Conservation (phyloP, 1,140 invertebrate species). For the Linepithema humile region DNA sequence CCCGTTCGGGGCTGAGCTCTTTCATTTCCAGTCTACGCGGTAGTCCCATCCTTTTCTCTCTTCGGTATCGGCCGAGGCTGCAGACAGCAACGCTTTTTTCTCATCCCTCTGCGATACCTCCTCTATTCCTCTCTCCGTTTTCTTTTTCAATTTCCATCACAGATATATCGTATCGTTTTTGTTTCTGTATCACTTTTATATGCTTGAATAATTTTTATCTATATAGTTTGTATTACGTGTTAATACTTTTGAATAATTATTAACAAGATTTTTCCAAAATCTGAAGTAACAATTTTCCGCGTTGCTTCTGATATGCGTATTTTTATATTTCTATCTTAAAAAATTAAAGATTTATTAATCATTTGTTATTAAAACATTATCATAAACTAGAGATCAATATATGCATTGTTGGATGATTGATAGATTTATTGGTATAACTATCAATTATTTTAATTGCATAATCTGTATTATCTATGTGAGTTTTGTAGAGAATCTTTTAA, state of each 20-base stretch:
- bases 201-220: constrained; percentile 37
- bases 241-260: constrained; percentile 13
- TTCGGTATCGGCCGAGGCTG: constrained; percentile 70
- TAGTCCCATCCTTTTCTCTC: constrained; percentile 74
- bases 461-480: not conserved
- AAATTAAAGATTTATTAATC: too few species aligned
- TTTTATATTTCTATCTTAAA: too few species aligned
- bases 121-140: constrained; percentile 56
- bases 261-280: not conserved
- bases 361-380: too few species aligned
- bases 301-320: too few species aligned
- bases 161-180: constrained; percentile 64
- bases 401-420: too few species aligned
- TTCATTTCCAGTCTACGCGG: constrained; percentile 83
- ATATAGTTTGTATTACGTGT: constrained; percentile 22
- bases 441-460: not conserved
- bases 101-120: constrained; percentile 69
- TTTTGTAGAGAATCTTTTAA: not conserved
- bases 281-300: too few species aligned
- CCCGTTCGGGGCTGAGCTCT: constrained; percentile 81
- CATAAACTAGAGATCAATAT: too few species aligned
- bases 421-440: not conserved
- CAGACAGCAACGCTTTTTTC: constrained; percentile 77
- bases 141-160: constrained; percentile 67
- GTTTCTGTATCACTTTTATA: constrained; percentile 27